Percentiles rank a stretch among this genome's conserved stretches.
Conservation (phyloP, 2,797 vertebrate species). For the Pseudopleuronectes americanus region DNA sequence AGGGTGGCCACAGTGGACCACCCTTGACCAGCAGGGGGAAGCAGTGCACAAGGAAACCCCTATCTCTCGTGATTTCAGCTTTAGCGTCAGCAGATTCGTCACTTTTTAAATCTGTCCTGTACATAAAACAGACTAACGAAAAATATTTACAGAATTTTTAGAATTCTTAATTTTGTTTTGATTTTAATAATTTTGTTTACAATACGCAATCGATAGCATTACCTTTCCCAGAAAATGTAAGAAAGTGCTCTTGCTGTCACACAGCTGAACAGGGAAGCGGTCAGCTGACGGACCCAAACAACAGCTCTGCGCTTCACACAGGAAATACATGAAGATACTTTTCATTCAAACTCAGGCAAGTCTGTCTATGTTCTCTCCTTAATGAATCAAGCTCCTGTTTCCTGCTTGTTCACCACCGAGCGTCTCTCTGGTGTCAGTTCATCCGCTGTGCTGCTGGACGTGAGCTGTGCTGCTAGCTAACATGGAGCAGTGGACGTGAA, state of each 20-base stretch:
- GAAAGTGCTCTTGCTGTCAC: constrained; percentile 46
- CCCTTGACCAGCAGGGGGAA: constrained; percentile 31
- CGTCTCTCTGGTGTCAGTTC: background rate
- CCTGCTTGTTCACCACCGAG: background rate
- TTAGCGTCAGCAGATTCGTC: constrained; percentile 21
- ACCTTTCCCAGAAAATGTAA: background rate
- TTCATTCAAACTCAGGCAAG: constrained; percentile 49
- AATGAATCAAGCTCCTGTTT: accelerated
- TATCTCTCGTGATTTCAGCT: background rate
- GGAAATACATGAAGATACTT: constrained; percentile 18
- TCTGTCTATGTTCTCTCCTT: background rate
- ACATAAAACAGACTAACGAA: background rate
- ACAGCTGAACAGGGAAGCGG: background rate
- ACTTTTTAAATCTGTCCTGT: accelerated
- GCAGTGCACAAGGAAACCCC: background rate
- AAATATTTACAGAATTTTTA: accelerated
- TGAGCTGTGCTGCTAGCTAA: constrained; percentile 27
- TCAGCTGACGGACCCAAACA: constrained; percentile 67
- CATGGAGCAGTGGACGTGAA: background rate
- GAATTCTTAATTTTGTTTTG: accelerated
- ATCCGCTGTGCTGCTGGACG: background rate
- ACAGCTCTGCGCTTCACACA: background rate
- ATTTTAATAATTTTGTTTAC: accelerated
- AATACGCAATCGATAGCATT: background rate
- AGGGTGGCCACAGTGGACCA: too few species aligned